phyloP scores from a whole-genome alignment of 53 echinoderm and acorn worm species.

The Paracentrotus lividus region DNA sequence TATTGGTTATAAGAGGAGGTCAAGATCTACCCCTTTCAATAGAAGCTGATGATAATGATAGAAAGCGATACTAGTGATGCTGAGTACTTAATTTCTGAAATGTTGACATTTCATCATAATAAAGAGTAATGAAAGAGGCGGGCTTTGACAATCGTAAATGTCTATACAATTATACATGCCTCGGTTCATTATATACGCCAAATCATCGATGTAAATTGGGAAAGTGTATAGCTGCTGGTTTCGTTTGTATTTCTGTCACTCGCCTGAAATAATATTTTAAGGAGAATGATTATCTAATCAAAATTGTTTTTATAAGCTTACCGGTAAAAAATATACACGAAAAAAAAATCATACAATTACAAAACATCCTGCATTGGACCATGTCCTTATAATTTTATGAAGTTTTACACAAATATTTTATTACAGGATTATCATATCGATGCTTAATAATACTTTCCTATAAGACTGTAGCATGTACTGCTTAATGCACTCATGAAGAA shows the following conservation, averaged over 20 bases:
- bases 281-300: neutral
- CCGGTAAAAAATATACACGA: too few relatives aligned
- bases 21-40: neutral
- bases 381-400: too few relatives aligned
- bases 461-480: too few relatives aligned
- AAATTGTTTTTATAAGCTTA: neutral
- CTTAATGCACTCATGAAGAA: too few relatives aligned
- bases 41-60: neutral
- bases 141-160: neutral
- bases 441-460: too few relatives aligned
- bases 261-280: neutral
- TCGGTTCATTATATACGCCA: neutral
- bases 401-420: too few relatives aligned
- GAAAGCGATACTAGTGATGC: neutral
- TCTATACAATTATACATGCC: slow-evolving; percentile 4
- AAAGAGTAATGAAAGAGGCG: neutral
- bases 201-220: neutral
- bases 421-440: too few relatives aligned
- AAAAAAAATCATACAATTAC: too few relatives aligned
- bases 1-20: neutral
- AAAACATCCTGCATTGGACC: too few relatives aligned
- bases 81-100: neutral
- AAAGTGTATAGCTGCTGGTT: neutral
- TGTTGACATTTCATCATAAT: neutral
- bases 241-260: neutral